A percentile compares a stretch with the other conserved stretches of the same genome.
These are phyloP conservation scores for Myotis brandtii DNA, from an alignment of 2,113 vertebrate genomes.

Conservation along the genomic window DNA sequence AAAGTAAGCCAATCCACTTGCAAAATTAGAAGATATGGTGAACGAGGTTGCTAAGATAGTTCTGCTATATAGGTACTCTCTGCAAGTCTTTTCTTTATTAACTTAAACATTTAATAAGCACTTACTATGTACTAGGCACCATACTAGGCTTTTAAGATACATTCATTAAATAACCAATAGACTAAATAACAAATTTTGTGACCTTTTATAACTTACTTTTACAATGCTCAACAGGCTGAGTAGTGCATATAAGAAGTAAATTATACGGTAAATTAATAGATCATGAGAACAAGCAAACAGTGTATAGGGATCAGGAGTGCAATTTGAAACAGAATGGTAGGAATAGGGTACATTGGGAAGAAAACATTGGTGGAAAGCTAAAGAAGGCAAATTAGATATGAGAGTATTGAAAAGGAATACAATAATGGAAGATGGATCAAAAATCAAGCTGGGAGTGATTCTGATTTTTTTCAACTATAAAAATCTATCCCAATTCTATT, in stretches of 20 bases:
- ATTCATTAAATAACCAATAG: background rate
- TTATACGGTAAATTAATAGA: background rate
- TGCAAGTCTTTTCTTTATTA: background rate
- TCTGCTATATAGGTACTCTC: background rate
- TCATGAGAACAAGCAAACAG: background rate
- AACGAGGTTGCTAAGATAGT: background rate
- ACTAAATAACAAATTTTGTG: background rate
- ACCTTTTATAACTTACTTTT: background rate
- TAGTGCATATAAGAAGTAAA: background rate
- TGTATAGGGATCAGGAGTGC: background rate
- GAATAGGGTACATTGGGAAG: background rate
- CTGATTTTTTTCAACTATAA: background rate
- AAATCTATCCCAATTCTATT: background rate
- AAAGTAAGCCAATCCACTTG: background rate
- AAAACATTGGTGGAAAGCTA: background rate
- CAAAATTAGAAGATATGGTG: background rate
- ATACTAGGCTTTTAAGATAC: background rate
- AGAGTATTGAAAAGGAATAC: rapidly evolving
- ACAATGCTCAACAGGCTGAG: background rate
- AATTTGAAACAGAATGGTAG: background rate
- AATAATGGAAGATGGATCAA: background rate
- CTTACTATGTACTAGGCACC: too few species aligned
- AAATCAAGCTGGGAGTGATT: background rate
- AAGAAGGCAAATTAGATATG: background rate
- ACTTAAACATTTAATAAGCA: background rate